phyloP scores from a whole-genome alignment of 1,140 invertebrate species.

The Apis laboriosa region DNA sequence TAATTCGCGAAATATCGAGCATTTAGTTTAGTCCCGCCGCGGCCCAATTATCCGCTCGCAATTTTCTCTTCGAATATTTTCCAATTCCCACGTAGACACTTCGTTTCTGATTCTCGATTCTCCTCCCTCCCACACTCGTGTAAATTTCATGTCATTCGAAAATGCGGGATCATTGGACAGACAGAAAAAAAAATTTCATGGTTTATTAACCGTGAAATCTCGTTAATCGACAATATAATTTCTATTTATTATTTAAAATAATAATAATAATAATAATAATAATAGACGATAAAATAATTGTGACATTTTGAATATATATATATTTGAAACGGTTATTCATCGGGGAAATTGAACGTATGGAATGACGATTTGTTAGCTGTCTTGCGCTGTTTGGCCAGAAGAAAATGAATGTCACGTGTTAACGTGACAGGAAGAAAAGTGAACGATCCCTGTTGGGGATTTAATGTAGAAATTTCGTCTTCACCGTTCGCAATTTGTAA shows the following conservation, averaged over 20 bases:
- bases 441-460: not conserved
- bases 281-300: not conserved
- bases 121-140: not conserved
- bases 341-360: constrained; percentile 14
- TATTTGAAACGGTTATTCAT: not conserved
- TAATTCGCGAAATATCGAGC: constrained; percentile 20
- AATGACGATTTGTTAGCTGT: constrained; percentile 8
- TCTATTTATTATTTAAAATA: constrained; percentile 24
- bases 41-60: constrained; percentile 29
- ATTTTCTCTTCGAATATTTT: constrained; percentile 34
- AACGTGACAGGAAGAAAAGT: too few species aligned
- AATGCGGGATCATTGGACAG: not conserved
- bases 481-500: not conserved
- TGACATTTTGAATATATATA: constrained; percentile 7
- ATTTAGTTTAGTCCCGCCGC: constrained; percentile 6
- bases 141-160: not conserved
- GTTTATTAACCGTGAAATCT: constrained; percentile 40
- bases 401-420: not conserved
- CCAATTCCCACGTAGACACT: not conserved
- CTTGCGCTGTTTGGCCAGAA: not conserved
- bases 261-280: not conserved
- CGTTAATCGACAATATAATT: not conserved
- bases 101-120: constrained; percentile 1
- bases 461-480: not conserved
- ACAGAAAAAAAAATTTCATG: constrained; percentile 16